These are phyloP conservation scores for Cyprinodon tularosa DNA, from an alignment of 2,113 vertebrate genomes.

Conservation along the genomic window DNA sequence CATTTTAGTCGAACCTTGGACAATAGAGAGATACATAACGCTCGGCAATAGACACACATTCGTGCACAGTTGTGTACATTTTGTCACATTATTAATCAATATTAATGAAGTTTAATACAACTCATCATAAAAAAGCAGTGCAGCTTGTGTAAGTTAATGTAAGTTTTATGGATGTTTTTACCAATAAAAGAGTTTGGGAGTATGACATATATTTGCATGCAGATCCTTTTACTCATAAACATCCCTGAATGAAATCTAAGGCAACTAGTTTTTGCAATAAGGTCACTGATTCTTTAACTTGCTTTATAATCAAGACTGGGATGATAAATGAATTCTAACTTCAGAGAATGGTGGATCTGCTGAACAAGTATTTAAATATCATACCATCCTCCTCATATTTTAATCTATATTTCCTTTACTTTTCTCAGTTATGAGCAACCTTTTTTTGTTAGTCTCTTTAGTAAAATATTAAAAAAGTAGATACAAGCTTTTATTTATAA, in stretches of 20 bases:
- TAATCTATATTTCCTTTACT: no score
- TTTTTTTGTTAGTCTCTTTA: background rate
- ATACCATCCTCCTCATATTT: background rate
- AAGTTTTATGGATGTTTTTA: no score
- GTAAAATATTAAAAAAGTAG: background rate
- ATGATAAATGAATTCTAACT: background rate
- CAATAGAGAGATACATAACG: background rate
- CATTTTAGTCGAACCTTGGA: background rate
- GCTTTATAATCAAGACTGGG: background rate
- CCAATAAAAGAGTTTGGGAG: no score
- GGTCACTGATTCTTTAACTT: background rate
- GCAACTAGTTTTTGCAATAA: background rate
- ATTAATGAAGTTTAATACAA: background rate
- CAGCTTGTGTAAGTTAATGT: background rate
- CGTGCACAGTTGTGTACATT: background rate
- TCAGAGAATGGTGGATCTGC: background rate
- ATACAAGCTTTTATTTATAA: background rate
- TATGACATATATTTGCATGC: background rate
- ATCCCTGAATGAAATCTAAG: background rate
- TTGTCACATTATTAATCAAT: background rate
- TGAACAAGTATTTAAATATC: background rate
- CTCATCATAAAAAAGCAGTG: background rate
- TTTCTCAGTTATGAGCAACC: background rate
- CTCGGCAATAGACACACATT: background rate
- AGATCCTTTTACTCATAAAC: background rate